Evolutionary conservation across 2,113 vertebrate genomes (phyloP).

Genomic region (Nothobranchius kuhntae): DNA sequence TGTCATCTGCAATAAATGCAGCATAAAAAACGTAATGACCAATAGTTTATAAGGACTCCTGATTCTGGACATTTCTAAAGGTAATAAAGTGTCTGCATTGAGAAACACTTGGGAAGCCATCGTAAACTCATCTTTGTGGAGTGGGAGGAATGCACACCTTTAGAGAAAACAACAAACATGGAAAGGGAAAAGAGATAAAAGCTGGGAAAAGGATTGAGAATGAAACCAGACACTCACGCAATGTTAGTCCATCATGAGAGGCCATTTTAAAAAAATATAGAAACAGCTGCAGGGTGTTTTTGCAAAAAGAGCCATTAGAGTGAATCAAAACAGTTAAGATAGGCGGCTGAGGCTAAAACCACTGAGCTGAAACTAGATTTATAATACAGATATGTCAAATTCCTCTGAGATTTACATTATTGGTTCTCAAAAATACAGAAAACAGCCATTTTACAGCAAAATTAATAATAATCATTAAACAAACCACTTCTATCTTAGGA

Average conservation of each 20-base stretch:
- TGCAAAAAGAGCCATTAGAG: neutral
- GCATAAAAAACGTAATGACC: too few relatives aligned
- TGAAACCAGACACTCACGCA: neutral
- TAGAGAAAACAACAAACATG: neutral
- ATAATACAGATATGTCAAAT: too few relatives aligned
- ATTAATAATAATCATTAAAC: neutral
- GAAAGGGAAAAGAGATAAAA: neutral
- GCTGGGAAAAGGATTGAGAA: neutral
- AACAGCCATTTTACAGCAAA: neutral
- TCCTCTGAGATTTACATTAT: neutral
- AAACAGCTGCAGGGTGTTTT: slow-evolving; percentile 21
- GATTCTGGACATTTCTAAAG: neutral
- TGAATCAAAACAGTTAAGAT: slow-evolving; percentile 11
- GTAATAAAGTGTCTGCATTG: neutral
- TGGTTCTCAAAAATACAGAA: neutral
- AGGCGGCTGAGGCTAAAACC: slow-evolving; percentile 2
- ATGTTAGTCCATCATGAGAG: neutral
- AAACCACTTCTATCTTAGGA: too few relatives aligned
- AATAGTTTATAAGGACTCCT: neutral
- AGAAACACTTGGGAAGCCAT: neutral
- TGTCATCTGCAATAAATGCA: too few relatives aligned
- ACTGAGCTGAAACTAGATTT: too few relatives aligned
- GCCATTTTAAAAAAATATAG: neutral
- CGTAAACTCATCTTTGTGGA: neutral
- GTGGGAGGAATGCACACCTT: neutral